Percentiles rank a stretch among this genome's conserved stretches.
phyloP scores from a whole-genome alignment of 2,888 invertebrate genomes.

The Andricus curvator region DNA sequence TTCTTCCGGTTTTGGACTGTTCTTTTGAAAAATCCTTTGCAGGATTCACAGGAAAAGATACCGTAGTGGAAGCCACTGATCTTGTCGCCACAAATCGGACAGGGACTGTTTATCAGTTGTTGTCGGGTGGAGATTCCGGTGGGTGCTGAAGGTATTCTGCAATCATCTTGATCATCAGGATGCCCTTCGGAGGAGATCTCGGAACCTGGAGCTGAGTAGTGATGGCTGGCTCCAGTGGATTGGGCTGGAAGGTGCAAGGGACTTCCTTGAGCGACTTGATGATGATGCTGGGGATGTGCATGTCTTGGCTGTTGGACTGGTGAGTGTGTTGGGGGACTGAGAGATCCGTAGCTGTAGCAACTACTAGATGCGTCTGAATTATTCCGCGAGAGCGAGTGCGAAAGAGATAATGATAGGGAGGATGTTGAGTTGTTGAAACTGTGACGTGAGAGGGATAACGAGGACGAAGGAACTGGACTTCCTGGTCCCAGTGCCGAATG shows the following conservation, averaged over 20 bases:
- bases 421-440: conserved; percentile 78
- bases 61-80: conserved; percentile 99
- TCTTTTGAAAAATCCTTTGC: conserved; percentile 98
- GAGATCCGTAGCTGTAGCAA: conserved; percentile 88
- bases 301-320: conserved; percentile 84
- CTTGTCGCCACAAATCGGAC: conserved; percentile 97
- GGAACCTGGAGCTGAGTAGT: conserved; percentile 63
- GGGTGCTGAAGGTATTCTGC: conserved; percentile 79
- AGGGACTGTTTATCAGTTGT: conserved; percentile 94
- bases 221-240: conserved; percentile 61
- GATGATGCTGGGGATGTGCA: conserved; percentile 76
- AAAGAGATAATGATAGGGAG: conserved; percentile 81
- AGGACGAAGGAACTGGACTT: conserved; percentile 76
- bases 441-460: conserved; percentile 74
- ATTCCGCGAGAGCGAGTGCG: conserved; percentile 91
- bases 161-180: conserved; percentile 68
- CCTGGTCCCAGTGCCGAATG: conserved; percentile 82
- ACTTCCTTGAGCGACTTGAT: conserved; percentile 77
- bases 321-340: conserved; percentile 87
- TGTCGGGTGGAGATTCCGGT: conserved; percentile 90
- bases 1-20: conserved; percentile 99
- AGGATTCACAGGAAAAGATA: conserved; percentile 98
- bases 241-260: conserved; percentile 76
- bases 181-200: conserved; percentile 69
- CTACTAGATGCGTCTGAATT: conserved; percentile 95